phyloP scores from a whole-genome alignment of 1,140 invertebrate genomes.

The Heliconius melpomene region DNA sequence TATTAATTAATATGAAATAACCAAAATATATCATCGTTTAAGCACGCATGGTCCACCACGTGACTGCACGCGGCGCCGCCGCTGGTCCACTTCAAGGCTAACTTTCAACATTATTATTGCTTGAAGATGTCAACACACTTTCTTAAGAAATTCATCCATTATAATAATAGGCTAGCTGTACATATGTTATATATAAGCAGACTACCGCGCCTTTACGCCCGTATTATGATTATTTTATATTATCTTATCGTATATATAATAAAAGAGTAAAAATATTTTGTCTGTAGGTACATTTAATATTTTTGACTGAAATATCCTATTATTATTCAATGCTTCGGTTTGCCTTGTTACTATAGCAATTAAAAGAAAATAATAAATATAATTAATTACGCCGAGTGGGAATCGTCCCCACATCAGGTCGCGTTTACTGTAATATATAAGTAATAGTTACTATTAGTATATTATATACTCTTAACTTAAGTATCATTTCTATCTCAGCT shows the following conservation, averaged over 20 bases:
- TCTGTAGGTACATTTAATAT: too few relatives aligned
- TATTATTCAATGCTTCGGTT: too few relatives aligned
- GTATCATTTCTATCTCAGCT: slow-evolving; percentile 60
- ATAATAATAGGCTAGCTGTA: not conserved
- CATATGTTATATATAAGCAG: not conserved
- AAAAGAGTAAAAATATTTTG: too few relatives aligned
- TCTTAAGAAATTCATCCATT: slow-evolving; percentile 3
- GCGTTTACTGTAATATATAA: too few relatives aligned
- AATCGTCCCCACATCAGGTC: too few relatives aligned
- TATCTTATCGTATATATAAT: too few relatives aligned
- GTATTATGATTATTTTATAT: too few relatives aligned
- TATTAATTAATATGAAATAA: not conserved
- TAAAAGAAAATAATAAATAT: too few relatives aligned
- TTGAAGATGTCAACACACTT: not conserved
- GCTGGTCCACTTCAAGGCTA: slow-evolving; percentile 7
- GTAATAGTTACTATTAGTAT: not conserved
- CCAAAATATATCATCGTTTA: not conserved
- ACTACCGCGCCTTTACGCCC: not conserved
- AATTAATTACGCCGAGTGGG: too few relatives aligned
- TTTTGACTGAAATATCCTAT: too few relatives aligned
- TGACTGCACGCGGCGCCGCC: not conserved
- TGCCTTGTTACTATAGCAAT: too few relatives aligned
- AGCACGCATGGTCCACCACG: not conserved
- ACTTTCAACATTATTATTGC: slow-evolving; percentile 9
- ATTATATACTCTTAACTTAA: not conserved